Evolutionary conservation across 2,888 invertebrate species (phyloP).

Genomic region (Coleophora flavipennella): DNA sequence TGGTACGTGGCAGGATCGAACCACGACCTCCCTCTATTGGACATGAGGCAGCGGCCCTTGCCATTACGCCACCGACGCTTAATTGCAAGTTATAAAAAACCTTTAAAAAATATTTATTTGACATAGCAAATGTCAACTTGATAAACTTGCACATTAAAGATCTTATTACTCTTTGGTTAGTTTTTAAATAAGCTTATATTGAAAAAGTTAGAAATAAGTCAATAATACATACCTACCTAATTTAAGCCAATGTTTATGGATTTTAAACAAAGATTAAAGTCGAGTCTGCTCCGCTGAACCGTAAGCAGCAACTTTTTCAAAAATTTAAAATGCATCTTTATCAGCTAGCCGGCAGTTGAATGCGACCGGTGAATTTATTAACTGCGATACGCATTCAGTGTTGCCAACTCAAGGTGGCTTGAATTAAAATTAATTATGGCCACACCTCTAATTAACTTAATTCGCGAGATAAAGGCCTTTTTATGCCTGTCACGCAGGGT

Average conservation of each 20-base stretch:
- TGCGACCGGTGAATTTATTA: conserved; percentile 67
- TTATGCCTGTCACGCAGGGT: conserved; percentile 40
- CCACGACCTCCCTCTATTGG: too few relatives aligned
- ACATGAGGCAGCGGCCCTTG: too few relatives aligned
- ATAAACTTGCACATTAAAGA: too few relatives aligned
- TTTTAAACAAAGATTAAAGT: conserved; percentile 13
- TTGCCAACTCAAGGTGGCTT: conserved; percentile 66
- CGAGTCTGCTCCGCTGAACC: conserved; percentile 12
- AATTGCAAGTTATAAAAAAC: too few relatives aligned
- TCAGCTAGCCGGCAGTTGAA: conserved; percentile 56
- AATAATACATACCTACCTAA: too few relatives aligned
- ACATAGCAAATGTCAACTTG: too few relatives aligned
- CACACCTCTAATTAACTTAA: conserved; percentile 71
- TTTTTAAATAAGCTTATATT: conserved; percentile 29
- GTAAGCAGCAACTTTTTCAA: neutral
- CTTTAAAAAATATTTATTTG: too few relatives aligned
- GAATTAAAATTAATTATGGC: conserved; percentile 72
- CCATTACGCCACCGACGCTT: too few relatives aligned
- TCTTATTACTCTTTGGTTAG: too few relatives aligned
- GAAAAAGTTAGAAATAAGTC: conserved; percentile 23
- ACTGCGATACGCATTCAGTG: conserved; percentile 70
- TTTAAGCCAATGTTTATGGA: too few relatives aligned
- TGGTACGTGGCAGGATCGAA: too few relatives aligned
- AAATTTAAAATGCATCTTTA: conserved; percentile 54
- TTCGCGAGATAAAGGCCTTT: conserved; percentile 52